Conservation (phyloP, 2,797 vertebrate species). For the Melanotaenia boesemani region DNA sequence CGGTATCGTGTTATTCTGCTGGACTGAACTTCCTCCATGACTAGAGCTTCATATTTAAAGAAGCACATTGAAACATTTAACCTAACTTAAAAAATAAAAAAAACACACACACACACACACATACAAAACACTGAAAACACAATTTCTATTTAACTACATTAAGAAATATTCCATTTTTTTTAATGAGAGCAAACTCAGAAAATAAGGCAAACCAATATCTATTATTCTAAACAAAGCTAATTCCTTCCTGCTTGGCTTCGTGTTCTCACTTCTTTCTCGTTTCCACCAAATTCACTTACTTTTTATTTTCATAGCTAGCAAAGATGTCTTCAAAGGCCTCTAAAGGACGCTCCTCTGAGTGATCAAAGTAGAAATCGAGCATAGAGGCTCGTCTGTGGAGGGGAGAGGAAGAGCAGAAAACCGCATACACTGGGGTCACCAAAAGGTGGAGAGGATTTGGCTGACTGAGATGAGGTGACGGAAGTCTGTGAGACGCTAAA, state of each 20-base stretch:
- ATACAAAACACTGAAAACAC: background rate
- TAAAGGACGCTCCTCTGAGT: slow-evolving; percentile 96
- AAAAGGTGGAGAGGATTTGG: slow-evolving; percentile 61
- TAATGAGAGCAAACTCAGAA: slow-evolving; percentile 56
- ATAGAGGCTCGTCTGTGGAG: slow-evolving; percentile 92
- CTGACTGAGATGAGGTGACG: slow-evolving; percentile 56
- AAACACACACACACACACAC: too few species aligned
- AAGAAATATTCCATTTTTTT: background rate
- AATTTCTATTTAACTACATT: background rate
- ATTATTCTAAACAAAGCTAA: slow-evolving; percentile 31
- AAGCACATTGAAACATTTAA: background rate
- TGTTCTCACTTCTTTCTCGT: slow-evolving; percentile 59
- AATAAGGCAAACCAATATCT: slow-evolving; percentile 38
- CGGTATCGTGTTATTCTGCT: background rate
- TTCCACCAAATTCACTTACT: slow-evolving; percentile 90
- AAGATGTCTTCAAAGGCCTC: slow-evolving; percentile 99
- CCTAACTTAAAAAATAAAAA: background rate
- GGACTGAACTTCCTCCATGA: slow-evolving; percentile 16
- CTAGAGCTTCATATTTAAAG: slow-evolving; percentile 10
- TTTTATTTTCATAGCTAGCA: slow-evolving; percentile 98
- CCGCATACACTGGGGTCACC: slow-evolving; percentile 83
- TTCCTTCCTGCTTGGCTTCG: slow-evolving; percentile 76
- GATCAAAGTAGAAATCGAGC: slow-evolving; percentile 99
- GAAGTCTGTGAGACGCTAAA: slow-evolving; percentile 1
- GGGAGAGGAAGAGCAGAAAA: slow-evolving; percentile 78